Percentiles rank a stretch among this genome's conserved stretches.
Conservation (phyloP, 2,888 invertebrate species). For the Ernsta delagoae region DNA sequence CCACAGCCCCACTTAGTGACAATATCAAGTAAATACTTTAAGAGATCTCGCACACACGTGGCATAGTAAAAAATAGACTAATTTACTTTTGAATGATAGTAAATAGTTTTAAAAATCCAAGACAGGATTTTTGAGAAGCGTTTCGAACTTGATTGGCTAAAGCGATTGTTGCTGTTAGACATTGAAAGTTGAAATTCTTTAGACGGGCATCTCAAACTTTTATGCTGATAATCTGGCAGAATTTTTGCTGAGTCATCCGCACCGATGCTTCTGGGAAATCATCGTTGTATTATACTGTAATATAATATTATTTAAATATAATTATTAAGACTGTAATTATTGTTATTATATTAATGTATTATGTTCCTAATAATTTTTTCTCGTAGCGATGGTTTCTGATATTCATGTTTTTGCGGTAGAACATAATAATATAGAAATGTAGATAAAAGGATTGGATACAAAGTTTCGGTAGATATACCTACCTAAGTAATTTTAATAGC, state of each 20-base stretch:
- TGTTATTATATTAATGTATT: slow-evolving; percentile 60
- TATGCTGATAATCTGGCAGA: slow-evolving; percentile 25
- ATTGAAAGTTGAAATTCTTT: slow-evolving; percentile 18
- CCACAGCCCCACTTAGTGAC: slow-evolving; percentile 78
- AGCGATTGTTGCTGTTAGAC: slow-evolving; percentile 6
- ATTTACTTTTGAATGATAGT: slow-evolving; percentile 13
- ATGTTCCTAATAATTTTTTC: slow-evolving; percentile 81
- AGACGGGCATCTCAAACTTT: slow-evolving; percentile 13
- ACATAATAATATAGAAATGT: slow-evolving; percentile 40
- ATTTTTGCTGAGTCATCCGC: slow-evolving; percentile 34
- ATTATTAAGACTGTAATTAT: slow-evolving; percentile 73
- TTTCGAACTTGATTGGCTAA: not conserved
- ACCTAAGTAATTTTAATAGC: slow-evolving; percentile 13
- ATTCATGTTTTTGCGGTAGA: slow-evolving; percentile 58
- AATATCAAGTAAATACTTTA: slow-evolving; percentile 13
- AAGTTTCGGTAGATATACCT: slow-evolving; percentile 22
- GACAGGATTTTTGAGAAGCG: slow-evolving; percentile 3
- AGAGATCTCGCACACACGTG: slow-evolving; percentile 30
- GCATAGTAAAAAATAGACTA: slow-evolving; percentile 37
- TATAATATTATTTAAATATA: slow-evolving; percentile 67
- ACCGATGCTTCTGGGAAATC: slow-evolving; percentile 36
- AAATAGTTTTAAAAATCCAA: slow-evolving; percentile 8
- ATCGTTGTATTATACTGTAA: slow-evolving; percentile 67
- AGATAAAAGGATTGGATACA: slow-evolving; percentile 46
- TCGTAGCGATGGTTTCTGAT: slow-evolving; percentile 67